Evolutionary conservation across 2,888 invertebrate genomes (phyloP).

Genomic region (Nysson spinosus): DNA sequence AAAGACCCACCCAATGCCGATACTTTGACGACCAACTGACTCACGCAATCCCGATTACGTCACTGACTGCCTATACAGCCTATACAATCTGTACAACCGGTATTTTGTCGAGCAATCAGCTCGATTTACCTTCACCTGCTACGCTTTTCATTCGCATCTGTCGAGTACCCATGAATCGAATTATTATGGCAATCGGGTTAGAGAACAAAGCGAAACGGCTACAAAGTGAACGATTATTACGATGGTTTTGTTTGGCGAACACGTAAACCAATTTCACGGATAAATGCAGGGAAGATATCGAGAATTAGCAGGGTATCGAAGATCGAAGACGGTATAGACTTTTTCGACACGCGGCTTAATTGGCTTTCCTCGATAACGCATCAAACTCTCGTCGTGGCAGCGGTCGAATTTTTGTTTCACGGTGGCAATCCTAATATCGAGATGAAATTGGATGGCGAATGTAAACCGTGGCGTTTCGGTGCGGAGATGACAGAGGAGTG

Average conservation of each 20-base stretch:
- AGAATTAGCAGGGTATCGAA: too few species aligned
- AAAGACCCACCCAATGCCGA: slow-evolving; percentile 40
- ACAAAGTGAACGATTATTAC: too few species aligned
- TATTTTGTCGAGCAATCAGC: slow-evolving; percentile 22
- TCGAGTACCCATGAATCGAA: too few species aligned
- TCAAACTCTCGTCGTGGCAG: slow-evolving; percentile 4
- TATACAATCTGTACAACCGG: background rate
- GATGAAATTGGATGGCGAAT: slow-evolving; percentile 21
- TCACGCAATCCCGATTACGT: slow-evolving; percentile 43
- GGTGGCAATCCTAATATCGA: slow-evolving; percentile 28
- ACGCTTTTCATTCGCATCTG: slow-evolving; percentile 2
- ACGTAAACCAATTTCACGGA: too few species aligned
- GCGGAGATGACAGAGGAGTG: background rate
- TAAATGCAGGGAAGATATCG: too few species aligned
- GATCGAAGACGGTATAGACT: background rate
- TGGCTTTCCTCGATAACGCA: slow-evolving; percentile 5
- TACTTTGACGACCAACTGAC: slow-evolving; percentile 49
- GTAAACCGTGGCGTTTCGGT: background rate
- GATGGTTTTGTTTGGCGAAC: too few species aligned
- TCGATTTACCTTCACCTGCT: slow-evolving; percentile 10
- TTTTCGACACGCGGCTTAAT: slow-evolving; percentile 20
- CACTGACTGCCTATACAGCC: slow-evolving; percentile 33
- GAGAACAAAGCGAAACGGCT: too few species aligned
- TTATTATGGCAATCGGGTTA: too few species aligned
- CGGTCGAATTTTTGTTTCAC: slow-evolving; percentile 26